Evolutionary conservation across 2,888 invertebrate species (phyloP), one percentile per base, ranked within the genome.

Genomic region (Eudasyphora cyanicolor): DNA sequence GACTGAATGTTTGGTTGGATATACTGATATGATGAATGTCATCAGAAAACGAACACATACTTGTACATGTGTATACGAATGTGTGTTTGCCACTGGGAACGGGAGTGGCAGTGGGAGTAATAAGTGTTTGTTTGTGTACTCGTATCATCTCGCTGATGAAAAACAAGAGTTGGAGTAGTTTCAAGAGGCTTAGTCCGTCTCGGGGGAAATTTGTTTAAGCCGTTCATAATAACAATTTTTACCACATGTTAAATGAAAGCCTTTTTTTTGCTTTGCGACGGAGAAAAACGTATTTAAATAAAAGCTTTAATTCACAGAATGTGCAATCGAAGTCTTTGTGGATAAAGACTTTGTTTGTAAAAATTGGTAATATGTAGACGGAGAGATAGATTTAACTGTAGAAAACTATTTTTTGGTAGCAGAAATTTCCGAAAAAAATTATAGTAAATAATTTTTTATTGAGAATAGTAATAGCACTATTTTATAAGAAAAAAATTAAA

Each of bases 121-220:
- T n/a, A 73, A 76, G 62, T 78, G 71, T 71, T 77, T 85, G 75
- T 79, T 84, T 82, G 80, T 76, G 42, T 27, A 32, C n/a, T n/a
- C 79, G 51, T 82, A 82, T 84, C n/a, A n/a, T 84, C 27, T 29
- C 0, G 29, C 60, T 29, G 29, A 57, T 21, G n/a, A n/a, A 79
- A 54, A 77, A 74, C 38, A 35, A 42, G 73, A 82, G 84, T 73
- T 76, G 78, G 84, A 84, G 84, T 76, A 84, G 85, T 84, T 79
- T 85, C 85, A 85, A 87, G 84, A 83, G 85, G 86, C 86, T 86
- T 86, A 85, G 84, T 81, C 35, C 86, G 88, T 88, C 91, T 88
- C 91, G 74, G 85, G 91, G 91, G 91, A 91, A 91, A 91, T 91
- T 89, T 90, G 88, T 87, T 81, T 91, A 91, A 91, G 91, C 91